Percentiles rank a stretch among this genome's conserved stretches.
These are phyloP conservation scores for Simalia tracyae DNA, from an alignment of 2,797 vertebrate species.

Conservation along the genomic window DNA sequence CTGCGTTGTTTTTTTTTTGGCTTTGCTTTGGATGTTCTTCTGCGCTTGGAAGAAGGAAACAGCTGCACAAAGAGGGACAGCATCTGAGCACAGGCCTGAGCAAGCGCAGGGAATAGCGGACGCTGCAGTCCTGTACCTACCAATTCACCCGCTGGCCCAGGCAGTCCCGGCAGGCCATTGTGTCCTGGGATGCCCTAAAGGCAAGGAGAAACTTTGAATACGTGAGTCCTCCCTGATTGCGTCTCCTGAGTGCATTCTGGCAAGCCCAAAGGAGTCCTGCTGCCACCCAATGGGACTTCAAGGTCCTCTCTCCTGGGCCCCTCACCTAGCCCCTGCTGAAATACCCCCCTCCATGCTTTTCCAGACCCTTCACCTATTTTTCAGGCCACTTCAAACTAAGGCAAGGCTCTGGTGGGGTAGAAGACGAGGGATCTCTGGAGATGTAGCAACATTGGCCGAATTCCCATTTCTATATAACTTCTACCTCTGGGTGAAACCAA, in stretches of 20 bases:
- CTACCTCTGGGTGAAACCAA: background rate
- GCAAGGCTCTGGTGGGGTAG: background rate
- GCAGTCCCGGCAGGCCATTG: constrained; percentile 89
- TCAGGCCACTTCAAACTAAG: background rate
- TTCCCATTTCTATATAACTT: background rate
- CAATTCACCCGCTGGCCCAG: constrained; percentile 82
- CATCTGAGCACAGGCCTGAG: background rate
- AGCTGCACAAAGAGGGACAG: background rate
- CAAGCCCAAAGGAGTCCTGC: background rate
- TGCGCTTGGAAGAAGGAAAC: background rate
- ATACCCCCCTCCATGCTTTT: background rate
- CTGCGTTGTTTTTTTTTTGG: background rate
- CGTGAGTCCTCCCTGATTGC: background rate
- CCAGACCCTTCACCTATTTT: background rate
- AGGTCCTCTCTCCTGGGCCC: background rate
- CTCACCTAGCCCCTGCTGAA: background rate
- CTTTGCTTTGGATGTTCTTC: background rate
- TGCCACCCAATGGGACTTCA: background rate
- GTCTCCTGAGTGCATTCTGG: background rate
- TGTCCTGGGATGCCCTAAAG: constrained; percentile 93
- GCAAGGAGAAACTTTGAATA: constrained; percentile 66
- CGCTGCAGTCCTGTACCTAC: constrained; percentile 76
- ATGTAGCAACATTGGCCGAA: background rate
- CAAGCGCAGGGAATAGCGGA: background rate
- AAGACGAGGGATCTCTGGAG: background rate